These are phyloP conservation scores for Choloepus didactylus DNA, from an alignment of 2,797 vertebrate species.

Conservation along the genomic window DNA sequence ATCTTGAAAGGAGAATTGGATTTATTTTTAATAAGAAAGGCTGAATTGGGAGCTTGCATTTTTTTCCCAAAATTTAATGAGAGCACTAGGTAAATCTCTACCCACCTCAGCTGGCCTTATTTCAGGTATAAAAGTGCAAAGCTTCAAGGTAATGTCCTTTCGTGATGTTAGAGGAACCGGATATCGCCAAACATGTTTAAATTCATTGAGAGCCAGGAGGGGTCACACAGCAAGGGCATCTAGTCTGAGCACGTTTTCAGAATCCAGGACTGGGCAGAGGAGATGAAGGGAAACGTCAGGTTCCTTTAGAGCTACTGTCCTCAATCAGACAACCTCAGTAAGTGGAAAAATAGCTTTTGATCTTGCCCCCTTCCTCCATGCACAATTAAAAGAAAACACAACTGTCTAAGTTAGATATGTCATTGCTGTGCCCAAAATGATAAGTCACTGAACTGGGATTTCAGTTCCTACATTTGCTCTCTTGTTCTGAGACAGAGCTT, in stretches of 20 bases:
- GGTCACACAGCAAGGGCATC: neutral
- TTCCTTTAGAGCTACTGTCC: neutral
- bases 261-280: neutral
- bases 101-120: constrained; percentile 60
- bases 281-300: neutral
- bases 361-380: neutral
- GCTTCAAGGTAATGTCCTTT: neutral
- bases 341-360: neutral
- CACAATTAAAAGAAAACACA: constrained; percentile 28
- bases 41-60: constrained; percentile 71
- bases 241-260: neutral
- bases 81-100: constrained; percentile 64
- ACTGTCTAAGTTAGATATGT: neutral
- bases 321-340: neutral
- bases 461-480: neutral
- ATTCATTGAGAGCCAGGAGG: neutral
- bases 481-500: neutral
- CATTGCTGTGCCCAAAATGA: neutral
- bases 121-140: constrained; percentile 26
- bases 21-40: constrained; percentile 74
- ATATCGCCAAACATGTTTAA: neutral
- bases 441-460: neutral
- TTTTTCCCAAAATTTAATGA: constrained; percentile 73
- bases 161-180: neutral
- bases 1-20: constrained; percentile 67